Base-by-base conservation (phyloP, 2,113 vertebrate species). In the Dicerorhinus sumatrensis region DNA sequence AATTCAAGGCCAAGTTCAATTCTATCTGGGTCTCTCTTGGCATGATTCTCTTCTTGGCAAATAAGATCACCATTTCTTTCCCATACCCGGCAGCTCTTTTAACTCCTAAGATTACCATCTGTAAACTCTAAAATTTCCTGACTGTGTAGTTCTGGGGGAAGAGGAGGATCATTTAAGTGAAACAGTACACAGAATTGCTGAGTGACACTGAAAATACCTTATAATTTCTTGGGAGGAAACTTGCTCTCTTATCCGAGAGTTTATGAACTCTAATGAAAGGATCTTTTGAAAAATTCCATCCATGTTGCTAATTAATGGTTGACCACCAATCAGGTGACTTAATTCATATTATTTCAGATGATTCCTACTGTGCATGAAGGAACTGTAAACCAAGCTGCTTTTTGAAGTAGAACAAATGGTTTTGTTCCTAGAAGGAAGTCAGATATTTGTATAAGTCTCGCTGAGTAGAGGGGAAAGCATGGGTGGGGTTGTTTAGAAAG, bases 161-260 rank as follows among this genome's bases (percentile, higher is more conserved):
- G 31, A 62, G 25, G 12, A 23, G 27, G 9, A 16, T 39, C 14
- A 6, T 16, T 72, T 23, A 20, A 63, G 23, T 11, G 4, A 56
- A 81, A 54, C 27, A 42, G 5, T 11, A 46, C 29, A 10, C 29
- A 75, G 33, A 23, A 20, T 20, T 62, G 36, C 25, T 10, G 7
- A 14, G 56, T 16, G n/a, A 16, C 5, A 1, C 9, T 20, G n/a
- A n/a, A 20, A 5, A 29, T 0, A 7, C 16, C 17, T 56, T 11
- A 20, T 21, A 25, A 2, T 17, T 23, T 67, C 79, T 36, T 12
- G 29, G 48, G 17, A 18, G 23, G 69, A 33, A 11, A 60, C 17
- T 23, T 46, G 29, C 16, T 48, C 20, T 20, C n/a, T n/a, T 16
- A 20, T 27, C 12, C 17, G 65, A 73, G 62, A 77, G 14, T 2